phyloP scores from a whole-genome alignment of 2,888 invertebrate species.

The Oasisia sp. region DNA sequence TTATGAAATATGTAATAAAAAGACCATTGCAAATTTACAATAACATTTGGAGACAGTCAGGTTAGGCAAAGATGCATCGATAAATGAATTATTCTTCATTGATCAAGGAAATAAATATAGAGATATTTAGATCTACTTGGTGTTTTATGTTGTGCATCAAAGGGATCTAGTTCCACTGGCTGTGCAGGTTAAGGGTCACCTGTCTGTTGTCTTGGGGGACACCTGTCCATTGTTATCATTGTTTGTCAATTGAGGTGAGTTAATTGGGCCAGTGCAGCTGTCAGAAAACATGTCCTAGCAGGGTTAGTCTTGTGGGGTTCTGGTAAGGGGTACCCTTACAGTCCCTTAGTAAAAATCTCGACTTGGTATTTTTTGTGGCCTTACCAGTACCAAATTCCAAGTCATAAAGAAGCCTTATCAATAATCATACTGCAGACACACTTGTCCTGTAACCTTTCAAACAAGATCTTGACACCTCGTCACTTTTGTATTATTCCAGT shows the following conservation, averaged over 20 bases:
- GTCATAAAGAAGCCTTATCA: not conserved
- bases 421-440: too few relatives aligned
- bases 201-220: not conserved
- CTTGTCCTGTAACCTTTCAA: too few relatives aligned
- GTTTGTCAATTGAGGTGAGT: not conserved
- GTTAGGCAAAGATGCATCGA: not conserved
- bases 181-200: not conserved
- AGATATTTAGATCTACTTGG: not conserved
- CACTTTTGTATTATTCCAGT: too few relatives aligned
- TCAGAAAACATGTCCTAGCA: not conserved
- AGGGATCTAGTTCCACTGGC: not conserved
- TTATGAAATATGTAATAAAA: not conserved
- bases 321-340: too few relatives aligned
- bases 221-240: not conserved
- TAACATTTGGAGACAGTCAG: not conserved
- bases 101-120: not conserved
- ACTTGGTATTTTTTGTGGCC: not conserved
- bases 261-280: conserved; percentile 5
- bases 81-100: not conserved
- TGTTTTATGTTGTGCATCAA: not conserved
- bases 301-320: not conserved
- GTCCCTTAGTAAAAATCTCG: not conserved
- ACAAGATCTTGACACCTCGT: too few relatives aligned
- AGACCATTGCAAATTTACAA: not conserved
- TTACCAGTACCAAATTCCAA: not conserved